These are phyloP conservation scores for Linepithema humile DNA, from an alignment of 1,140 invertebrate genomes.

Conservation along the genomic window DNA sequence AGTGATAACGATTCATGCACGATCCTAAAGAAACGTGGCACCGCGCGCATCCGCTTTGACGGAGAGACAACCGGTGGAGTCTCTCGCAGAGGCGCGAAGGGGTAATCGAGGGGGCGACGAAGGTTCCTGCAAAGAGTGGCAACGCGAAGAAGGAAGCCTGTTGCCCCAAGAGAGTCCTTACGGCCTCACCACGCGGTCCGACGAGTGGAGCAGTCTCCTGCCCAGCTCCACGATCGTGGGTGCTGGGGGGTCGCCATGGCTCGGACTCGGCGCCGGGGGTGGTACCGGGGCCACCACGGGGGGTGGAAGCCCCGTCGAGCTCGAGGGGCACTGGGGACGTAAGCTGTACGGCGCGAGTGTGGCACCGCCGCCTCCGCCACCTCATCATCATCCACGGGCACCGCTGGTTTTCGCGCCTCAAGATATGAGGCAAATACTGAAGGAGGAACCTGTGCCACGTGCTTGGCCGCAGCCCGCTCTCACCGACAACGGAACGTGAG, in stretches of 20 bases:
- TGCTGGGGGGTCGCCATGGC: constrained; percentile 84
- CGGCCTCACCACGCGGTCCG: constrained; percentile 84
- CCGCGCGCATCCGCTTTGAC: constrained; percentile 57
- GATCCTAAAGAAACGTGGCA: constrained; percentile 56
- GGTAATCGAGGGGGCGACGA: constrained; percentile 38
- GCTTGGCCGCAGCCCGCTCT: constrained; percentile 82
- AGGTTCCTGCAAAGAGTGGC: constrained; percentile 57
- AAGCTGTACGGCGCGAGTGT: constrained; percentile 83
- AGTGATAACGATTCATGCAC: constrained; percentile 58
- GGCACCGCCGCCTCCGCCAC: constrained; percentile 81
- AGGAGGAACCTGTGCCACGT: constrained; percentile 83
- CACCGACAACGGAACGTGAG: constrained; percentile 82
- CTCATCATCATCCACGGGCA: constrained; percentile 82
- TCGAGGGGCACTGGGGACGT: constrained; percentile 82
- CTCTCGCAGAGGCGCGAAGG: constrained; percentile 56
- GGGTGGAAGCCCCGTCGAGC: constrained; percentile 81
- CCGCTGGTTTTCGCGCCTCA: constrained; percentile 82
- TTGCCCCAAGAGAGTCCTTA: constrained; percentile 77
- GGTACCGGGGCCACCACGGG: constrained; percentile 77
- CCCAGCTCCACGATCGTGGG: constrained; percentile 84
- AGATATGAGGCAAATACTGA: constrained; percentile 83
- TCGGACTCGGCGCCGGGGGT: constrained; percentile 81
- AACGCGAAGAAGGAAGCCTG: constrained; percentile 72
- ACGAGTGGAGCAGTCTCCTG: constrained; percentile 84
- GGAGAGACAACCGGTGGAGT: constrained; percentile 45